Evolutionary conservation across 2,797 vertebrate genomes (phyloP).

Genomic region (Sternotherus odoratus): DNA sequence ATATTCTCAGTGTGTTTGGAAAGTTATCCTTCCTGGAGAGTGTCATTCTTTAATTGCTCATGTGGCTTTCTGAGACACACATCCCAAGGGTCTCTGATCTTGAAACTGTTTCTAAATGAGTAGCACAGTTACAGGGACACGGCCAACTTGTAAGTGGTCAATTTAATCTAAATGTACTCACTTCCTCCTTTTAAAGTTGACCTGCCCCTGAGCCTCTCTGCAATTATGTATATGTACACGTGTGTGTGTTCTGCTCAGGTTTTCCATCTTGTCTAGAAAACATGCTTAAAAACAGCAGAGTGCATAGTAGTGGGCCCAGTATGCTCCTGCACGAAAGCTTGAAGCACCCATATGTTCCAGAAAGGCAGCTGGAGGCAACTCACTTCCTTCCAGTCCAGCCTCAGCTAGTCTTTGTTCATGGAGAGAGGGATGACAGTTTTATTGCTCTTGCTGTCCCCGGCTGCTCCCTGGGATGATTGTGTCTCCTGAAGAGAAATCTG

Average conservation of each 20-base stretch:
- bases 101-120: not conserved
- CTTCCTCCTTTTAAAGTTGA: not conserved
- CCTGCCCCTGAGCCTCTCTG: not conserved
- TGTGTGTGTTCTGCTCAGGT: not conserved
- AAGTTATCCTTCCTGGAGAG: not conserved
- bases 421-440: not conserved
- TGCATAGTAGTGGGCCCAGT: not conserved
- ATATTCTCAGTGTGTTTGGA: not conserved
- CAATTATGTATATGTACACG: not conserved
- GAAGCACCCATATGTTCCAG: not conserved
- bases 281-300: not conserved
- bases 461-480: not conserved
- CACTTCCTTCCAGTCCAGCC: not conserved
- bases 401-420: not conserved
- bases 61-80: not conserved
- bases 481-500: not conserved
- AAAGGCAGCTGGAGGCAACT: not conserved
- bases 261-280: not conserved
- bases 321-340: rapidly evolving
- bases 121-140: not conserved
- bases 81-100: not conserved
- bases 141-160: not conserved
- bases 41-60: not conserved
- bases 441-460: not conserved
- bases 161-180: not conserved